Conservation (phyloP, 2,797 vertebrate genomes). For the Pseudochirops corinnae region DNA sequence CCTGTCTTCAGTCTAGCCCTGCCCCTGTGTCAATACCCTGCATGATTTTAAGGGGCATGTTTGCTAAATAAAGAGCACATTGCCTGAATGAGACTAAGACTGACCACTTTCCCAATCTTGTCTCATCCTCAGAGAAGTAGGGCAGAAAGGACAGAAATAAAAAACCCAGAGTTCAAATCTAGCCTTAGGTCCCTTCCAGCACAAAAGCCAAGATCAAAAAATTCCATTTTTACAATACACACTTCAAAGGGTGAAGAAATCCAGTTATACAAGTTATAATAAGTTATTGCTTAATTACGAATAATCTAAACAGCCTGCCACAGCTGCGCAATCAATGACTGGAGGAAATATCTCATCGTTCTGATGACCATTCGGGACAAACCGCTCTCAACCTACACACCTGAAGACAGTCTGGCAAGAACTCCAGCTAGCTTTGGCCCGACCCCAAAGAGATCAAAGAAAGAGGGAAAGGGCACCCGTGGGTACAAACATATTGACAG, state of each 20-base stretch:
- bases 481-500: not conserved
- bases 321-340: slow-evolving; percentile 21
- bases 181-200: not conserved
- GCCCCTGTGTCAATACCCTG: too few species aligned
- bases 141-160: too few species aligned
- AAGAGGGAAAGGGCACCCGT: not conserved
- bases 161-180: not conserved
- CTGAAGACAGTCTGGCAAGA: slow-evolving; percentile 43
- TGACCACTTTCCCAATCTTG: not conserved
- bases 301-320: slow-evolving; percentile 17
- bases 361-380: slow-evolving; percentile 48
- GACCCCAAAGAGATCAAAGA: not conserved
- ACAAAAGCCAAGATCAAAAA: not conserved
- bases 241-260: slow-evolving; percentile 34
- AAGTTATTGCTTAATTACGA: slow-evolving; percentile 39
- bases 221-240: not conserved
- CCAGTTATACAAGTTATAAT: slow-evolving; percentile 28
- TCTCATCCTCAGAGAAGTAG: too few species aligned
- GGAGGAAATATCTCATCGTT: slow-evolving; percentile 2
- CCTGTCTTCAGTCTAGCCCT: too few species aligned
- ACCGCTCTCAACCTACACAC: not conserved
- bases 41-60: too few species aligned
- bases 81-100: not conserved
- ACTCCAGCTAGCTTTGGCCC: slow-evolving; percentile 5
- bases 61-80: not conserved